A percentile compares a stretch with the other conserved stretches of the same genome.
phyloP scores from a whole-genome alignment of 2,113 vertebrate species.

The Candoia aspera region DNA sequence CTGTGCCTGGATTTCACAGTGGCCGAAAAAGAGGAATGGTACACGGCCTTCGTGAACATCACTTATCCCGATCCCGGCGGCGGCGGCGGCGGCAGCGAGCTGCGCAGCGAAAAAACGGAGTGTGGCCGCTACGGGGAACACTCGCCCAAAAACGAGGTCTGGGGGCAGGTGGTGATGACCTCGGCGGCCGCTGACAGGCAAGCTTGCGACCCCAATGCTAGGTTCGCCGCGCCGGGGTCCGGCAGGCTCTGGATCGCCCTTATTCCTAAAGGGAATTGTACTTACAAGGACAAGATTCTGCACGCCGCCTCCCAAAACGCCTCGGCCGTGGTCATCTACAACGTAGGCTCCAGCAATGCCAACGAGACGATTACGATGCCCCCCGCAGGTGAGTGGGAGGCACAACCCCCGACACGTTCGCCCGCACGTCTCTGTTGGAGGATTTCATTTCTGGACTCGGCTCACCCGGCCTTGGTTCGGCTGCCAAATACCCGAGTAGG shows the following conservation, averaged over 20 bases:
- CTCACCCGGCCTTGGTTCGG: background rate
- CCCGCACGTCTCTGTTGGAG: background rate
- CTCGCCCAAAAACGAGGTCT: constrained; percentile 91
- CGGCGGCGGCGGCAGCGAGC: constrained; percentile 64
- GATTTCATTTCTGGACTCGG: background rate
- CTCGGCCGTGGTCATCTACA: constrained; percentile 94
- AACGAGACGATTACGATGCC: constrained; percentile 97
- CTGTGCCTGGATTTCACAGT: constrained; percentile 96
- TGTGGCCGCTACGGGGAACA: constrained; percentile 97
- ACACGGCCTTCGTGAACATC: constrained; percentile 98
- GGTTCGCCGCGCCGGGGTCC: constrained; percentile 75
- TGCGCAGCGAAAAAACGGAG: constrained; percentile 90
- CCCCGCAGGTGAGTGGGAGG: constrained; percentile 83
- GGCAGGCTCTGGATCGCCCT: constrained; percentile 89
- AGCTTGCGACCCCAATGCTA: constrained; percentile 86
- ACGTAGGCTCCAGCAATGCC: constrained; percentile 82
- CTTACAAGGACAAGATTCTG: constrained; percentile 90
- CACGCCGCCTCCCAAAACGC: constrained; percentile 88
- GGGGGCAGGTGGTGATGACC: constrained; percentile 85
- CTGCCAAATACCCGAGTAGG: background rate
- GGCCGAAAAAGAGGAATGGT: constrained; percentile 99
- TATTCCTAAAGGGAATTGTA: constrained; percentile 91
- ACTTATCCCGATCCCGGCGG: constrained; percentile 86
- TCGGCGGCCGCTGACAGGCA: constrained; percentile 76
- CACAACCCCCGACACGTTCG: too few species aligned